Evolutionary conservation across 2,113 vertebrate species (phyloP).

Genomic region (Sturnus vulgaris): DNA sequence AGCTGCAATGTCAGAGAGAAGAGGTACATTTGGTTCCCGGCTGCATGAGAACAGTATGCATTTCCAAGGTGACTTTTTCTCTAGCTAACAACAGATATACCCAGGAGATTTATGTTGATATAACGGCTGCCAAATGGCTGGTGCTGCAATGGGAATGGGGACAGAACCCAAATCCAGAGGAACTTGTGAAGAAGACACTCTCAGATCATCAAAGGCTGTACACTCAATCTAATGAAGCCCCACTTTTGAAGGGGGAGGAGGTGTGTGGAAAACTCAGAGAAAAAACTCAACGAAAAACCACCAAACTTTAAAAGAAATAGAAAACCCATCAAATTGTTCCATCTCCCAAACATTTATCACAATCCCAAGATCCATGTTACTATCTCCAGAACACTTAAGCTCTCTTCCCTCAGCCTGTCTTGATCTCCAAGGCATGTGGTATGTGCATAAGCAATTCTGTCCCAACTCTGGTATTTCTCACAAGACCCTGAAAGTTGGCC

Average conservation of each 20-base stretch:
- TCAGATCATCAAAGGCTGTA: neutral
- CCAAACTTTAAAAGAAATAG: neutral
- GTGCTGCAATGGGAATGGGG: neutral
- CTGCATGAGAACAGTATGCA: neutral
- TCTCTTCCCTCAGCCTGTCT: neutral
- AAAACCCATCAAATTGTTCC: neutral
- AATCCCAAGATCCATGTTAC: neutral
- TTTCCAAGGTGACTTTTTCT: neutral
- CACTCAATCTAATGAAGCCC: neutral
- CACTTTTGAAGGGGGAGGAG: fast-evolving
- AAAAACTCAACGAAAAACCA: neutral
- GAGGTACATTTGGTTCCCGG: neutral
- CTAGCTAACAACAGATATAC: neutral
- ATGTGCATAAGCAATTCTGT: neutral
- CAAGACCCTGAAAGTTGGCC: neutral
- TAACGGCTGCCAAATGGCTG: neutral
- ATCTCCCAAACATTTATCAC: neutral
- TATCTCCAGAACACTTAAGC: neutral
- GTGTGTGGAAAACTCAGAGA: neutral
- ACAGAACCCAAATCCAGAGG: neutral
- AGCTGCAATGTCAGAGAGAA: neutral
- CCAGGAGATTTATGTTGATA: neutral
- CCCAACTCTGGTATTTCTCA: neutral
- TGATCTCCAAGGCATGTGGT: neutral
- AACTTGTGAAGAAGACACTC: neutral